A percentile compares a stretch with the other conserved stretches of the same genome.
These are phyloP conservation scores for Catotricha subobsoleta DNA, from an alignment of 2,888 invertebrate genomes.

Conservation along the genomic window DNA sequence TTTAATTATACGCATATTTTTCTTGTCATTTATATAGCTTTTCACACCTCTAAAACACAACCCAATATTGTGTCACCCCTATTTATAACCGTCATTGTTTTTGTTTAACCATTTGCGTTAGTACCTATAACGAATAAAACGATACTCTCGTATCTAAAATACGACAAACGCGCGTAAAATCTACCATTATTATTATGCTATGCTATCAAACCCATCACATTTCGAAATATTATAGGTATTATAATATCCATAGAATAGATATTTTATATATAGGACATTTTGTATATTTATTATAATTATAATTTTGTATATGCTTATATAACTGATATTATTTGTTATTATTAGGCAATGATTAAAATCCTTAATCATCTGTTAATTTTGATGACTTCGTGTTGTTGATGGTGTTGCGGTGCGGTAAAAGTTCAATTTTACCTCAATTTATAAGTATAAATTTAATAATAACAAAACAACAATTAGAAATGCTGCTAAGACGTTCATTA, in stretches of 20 bases:
- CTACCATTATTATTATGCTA: no score
- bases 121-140: not conserved
- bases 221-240: no score
- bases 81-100: conserved; percentile 1
- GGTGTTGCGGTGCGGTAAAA: not conserved
- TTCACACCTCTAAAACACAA: conserved; percentile 4
- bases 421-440: conserved; percentile 6
- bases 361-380: conserved; percentile 7
- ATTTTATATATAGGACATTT: no score
- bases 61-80: conserved; percentile 5
- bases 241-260: no score
- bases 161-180: no score
- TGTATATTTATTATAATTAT: no score
- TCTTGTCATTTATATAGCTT: conserved; percentile 6
- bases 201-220: no score
- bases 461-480: conserved; percentile 6
- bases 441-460: conserved; percentile 6
- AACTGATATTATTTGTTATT: not conserved
- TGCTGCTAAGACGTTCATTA: conserved; percentile 5
- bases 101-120: not conserved
- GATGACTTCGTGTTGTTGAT: conserved; percentile 1
- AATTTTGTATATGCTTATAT: no score
- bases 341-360: conserved; percentile 6
- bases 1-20: conserved; percentile 1
- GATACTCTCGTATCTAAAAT: no score